These are phyloP conservation scores for Emydura subglobosa DNA, from an alignment of 2,113 vertebrate genomes.

Conservation along the genomic window DNA sequence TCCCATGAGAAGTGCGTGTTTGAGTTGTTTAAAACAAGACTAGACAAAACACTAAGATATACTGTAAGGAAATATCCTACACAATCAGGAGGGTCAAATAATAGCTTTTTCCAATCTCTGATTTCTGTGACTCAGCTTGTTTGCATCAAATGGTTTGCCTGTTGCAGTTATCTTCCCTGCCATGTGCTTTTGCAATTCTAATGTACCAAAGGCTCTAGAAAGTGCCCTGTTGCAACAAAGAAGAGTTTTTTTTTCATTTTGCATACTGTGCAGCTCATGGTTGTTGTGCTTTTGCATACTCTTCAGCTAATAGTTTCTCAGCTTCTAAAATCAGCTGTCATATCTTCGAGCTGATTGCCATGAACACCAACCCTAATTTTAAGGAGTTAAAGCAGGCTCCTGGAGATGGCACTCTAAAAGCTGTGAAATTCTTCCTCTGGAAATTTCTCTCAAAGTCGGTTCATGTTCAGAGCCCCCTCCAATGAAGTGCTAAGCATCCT, in stretches of 20 bases:
- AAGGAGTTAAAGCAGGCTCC: background rate
- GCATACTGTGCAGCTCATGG: background rate
- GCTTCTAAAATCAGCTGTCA: background rate
- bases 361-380: background rate
- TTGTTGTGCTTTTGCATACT: background rate
- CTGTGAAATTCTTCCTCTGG: background rate
- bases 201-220: background rate
- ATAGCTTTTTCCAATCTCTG: background rate
- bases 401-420: background rate
- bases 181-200: background rate
- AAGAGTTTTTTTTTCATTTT: background rate
- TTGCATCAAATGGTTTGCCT: background rate
- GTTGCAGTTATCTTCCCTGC: accelerated
- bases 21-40: conserved; percentile 32
- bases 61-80: background rate
- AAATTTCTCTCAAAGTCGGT: background rate
- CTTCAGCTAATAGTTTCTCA: conserved; percentile 60
- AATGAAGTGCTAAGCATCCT: background rate
- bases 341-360: background rate
- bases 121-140: background rate
- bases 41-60: background rate
- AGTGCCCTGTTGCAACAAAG: background rate
- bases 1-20: background rate
- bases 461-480: background rate
- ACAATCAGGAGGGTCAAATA: background rate